Percentiles rank a stretch among this genome's conserved stretches.
These are phyloP conservation scores for Dendronephthya gigantea DNA, from an alignment of 64 coral and sea anemone genomes.

Conservation along the genomic window DNA sequence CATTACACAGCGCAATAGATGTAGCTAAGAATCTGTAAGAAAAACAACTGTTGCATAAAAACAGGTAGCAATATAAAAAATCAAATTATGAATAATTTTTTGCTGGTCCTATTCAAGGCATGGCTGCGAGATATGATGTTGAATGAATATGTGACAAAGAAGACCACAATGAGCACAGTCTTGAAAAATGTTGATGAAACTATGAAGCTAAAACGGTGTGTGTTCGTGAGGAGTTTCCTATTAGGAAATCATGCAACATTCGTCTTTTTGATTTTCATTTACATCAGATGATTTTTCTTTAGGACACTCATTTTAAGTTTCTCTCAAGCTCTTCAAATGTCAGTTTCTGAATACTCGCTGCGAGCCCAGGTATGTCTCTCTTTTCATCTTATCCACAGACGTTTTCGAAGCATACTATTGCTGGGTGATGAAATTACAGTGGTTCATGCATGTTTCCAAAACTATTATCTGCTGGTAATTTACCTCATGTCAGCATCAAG, in stretches of 20 bases:
- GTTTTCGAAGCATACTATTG: neutral
- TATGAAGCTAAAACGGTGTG: constrained; percentile 76
- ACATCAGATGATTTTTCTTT: neutral
- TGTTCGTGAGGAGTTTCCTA: no score
- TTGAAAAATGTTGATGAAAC: constrained; percentile 91
- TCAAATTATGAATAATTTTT: no score
- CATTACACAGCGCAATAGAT: no score
- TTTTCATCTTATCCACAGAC: neutral
- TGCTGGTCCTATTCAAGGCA: constrained; percentile 29
- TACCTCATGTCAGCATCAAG: no score
- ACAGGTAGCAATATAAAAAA: no score
- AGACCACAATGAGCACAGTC: constrained; percentile 54
- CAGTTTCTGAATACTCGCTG: constrained; percentile 62
- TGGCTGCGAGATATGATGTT: constrained; percentile 84
- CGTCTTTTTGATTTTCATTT: neutral
- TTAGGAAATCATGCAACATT: neutral
- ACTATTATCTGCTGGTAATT: no score
- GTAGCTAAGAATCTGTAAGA: no score
- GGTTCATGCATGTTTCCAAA: neutral
- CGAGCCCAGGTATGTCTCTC: constrained; percentile 62
- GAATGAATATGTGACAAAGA: constrained; percentile 83
- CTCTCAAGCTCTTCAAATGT: constrained; percentile 66
- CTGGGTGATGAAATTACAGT: neutral
- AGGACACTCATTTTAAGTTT: constrained; percentile 77
- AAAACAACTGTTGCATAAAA: no score